Evolutionary conservation across 2,113 vertebrate species (phyloP), one percentile per base, ranked within the genome.

Genomic region (Diphyllodes magnificus): DNA sequence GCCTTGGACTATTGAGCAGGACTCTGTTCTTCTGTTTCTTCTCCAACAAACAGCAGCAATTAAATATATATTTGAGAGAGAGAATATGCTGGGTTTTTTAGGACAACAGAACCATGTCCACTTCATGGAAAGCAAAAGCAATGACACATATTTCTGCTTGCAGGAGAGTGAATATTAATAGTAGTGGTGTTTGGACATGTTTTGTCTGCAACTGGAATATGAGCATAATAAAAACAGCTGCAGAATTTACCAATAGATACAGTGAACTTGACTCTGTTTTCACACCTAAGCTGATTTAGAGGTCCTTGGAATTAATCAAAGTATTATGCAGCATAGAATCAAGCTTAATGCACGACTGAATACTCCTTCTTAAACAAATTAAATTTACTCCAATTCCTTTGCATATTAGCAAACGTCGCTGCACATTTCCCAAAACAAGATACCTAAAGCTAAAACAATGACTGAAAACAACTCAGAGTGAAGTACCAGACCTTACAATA

Each of bases 401-500:
- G 13, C 11, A 28, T 24, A 35, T 47, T 56, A 70, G 10, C 35
- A 59, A 75, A 66, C 8, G 20, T 50, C 0, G 2, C 6, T 37
- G 71, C 5, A 0, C 18, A 11, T 69, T 60, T 82, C 61, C 59
- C 59, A 49, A 65, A 80, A 49, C 3, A 73, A 77, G 51, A 19
- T 2, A 50, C 23, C 30, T 19, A 44, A 80, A 66, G 13, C 9
- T 80, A 44, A 54, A 24, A 14, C 4, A 82, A 11, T 6, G 49
- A 45, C 7, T 28, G 64, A 70, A 61, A 90, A 35, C 8, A 31
- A 27, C 27, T 49, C 25, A 12, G 56, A 59, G 37, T 17, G 18
- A 82, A 49, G 53, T 7, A 50, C 22, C 90, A 54, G 92, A 99
- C 99, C 99, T 99, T 83, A 98, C 86, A 77, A 99, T 94, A 42